These are phyloP conservation scores for Harmothoe impar DNA, from an alignment of 2,888 invertebrate species.

Conservation along the genomic window DNA sequence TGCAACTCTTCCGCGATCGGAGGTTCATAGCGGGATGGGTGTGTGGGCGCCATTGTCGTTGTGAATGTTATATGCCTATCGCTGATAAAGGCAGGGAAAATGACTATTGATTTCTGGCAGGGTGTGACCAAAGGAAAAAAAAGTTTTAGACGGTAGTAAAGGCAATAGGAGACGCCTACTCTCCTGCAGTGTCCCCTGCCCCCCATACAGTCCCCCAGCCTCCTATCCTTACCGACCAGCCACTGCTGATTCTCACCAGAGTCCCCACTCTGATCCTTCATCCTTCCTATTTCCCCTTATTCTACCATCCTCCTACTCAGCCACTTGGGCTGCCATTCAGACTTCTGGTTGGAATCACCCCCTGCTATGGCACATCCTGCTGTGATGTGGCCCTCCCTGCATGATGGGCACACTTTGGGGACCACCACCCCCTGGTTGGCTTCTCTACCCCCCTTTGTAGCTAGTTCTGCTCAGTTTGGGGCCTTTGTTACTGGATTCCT, in stretches of 20 bases:
- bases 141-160: background rate
- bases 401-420: no score
- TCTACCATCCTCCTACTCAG: no score
- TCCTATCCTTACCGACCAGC: background rate
- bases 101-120: conserved; percentile 51
- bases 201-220: background rate
- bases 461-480: no score
- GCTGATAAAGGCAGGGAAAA: conserved; percentile 46
- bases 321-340: no score
- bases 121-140: background rate
- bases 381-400: no score
- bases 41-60: conserved; percentile 18
- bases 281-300: background rate
- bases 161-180: background rate
- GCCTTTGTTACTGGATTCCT: no score
- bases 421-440: no score
- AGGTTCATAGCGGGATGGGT: background rate
- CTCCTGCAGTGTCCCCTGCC: background rate
- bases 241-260: background rate
- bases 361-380: no score
- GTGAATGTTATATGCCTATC: conserved; percentile 37
- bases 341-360: no score
- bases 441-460: no score
- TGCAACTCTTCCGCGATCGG: no score
- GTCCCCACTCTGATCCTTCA: background rate